Evolutionary conservation across 2,797 vertebrate genomes (phyloP).

Genomic region (Hapalemur alaotrensis): DNA sequence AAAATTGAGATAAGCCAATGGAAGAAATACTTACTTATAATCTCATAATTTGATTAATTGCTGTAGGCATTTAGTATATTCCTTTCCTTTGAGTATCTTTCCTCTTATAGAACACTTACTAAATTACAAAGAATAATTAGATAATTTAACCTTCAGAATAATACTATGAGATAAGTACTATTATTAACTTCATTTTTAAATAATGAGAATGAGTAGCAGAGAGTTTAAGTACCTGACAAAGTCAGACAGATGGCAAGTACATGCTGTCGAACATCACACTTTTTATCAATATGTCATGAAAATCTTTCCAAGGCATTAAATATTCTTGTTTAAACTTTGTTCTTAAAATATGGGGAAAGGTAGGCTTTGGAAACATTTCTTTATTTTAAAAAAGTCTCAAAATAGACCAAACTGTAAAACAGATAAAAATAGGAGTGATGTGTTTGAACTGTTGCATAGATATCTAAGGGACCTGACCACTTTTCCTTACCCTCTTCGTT

Average conservation of each 20-base stretch:
- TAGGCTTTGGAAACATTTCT: neutral
- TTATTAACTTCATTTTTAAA: neutral
- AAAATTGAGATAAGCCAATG: neutral
- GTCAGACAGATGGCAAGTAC: neutral
- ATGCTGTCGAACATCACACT: neutral
- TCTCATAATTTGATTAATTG: constrained; percentile 18
- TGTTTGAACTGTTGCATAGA: neutral
- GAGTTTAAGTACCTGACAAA: neutral
- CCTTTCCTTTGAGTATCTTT: neutral
- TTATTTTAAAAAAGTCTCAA: neutral
- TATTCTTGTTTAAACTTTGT: neutral
- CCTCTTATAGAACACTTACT: neutral
- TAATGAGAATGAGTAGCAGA: neutral
- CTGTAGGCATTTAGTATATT: neutral
- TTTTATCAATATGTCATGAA: neutral
- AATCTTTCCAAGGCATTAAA: neutral
- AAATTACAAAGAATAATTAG: neutral
- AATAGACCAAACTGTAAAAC: neutral
- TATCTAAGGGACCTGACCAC: neutral
- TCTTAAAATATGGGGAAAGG: neutral
- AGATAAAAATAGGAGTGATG: neutral
- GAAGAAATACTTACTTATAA: neutral
- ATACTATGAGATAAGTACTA: neutral
- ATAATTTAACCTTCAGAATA: constrained; percentile 39
- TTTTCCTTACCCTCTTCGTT: neutral